Evolutionary conservation across 2,797 vertebrate species (phyloP).

Genomic region (Tamandua tetradactyla): DNA sequence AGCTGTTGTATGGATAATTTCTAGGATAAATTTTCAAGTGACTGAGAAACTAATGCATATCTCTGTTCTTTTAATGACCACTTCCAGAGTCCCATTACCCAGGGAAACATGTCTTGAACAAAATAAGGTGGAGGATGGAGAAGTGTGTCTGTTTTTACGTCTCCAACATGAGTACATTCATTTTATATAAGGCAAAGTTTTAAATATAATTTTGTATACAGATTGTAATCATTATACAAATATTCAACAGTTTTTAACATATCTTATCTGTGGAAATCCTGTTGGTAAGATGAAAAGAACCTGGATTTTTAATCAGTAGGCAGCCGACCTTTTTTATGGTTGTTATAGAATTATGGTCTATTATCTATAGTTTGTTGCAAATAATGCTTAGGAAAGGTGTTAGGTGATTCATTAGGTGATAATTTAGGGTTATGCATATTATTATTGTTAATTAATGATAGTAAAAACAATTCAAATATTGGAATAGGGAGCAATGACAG

Average conservation of each 20-base stretch:
- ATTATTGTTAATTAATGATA: slow-evolving; percentile 77
- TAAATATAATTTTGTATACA: neutral
- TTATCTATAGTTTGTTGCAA: slow-evolving; percentile 79
- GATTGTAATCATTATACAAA: slow-evolving; percentile 18
- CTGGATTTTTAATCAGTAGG: slow-evolving; percentile 72
- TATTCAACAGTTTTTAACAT: slow-evolving; percentile 4
- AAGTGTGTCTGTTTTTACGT: neutral
- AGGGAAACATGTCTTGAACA: neutral
- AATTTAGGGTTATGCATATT: slow-evolving; percentile 77
- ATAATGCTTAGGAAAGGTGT: slow-evolving; percentile 74
- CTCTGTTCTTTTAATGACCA: neutral
- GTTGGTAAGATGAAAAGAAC: slow-evolving; percentile 20
- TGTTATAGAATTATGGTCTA: slow-evolving; percentile 72
- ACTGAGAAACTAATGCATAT: neutral
- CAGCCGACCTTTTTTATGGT: slow-evolving; percentile 67
- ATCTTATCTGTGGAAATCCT: slow-evolving; percentile 6
- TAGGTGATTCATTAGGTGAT: slow-evolving; percentile 74
- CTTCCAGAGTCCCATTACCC: neutral
- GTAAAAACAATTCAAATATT: slow-evolving; percentile 61
- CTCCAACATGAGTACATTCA: neutral
- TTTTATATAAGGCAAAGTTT: neutral
- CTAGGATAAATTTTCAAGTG: neutral
- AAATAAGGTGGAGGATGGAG: neutral
- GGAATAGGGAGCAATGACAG: neutral
- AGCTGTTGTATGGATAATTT: neutral